A percentile compares a stretch with the other conserved stretches of the same genome.
Conservation (phyloP, 2,888 invertebrate species). For the Drosophila dives region DNA sequence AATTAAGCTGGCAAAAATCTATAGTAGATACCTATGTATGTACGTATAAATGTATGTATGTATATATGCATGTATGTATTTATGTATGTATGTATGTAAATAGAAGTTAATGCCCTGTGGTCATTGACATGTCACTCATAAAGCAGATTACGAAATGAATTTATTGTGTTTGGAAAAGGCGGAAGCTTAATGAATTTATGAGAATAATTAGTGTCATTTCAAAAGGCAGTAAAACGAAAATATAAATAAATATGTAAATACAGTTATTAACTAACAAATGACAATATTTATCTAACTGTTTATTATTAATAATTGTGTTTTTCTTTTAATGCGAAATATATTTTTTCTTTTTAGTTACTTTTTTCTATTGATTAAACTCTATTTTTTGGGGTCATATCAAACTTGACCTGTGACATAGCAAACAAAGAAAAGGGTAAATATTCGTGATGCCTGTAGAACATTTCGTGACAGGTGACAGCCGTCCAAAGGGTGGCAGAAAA, state of each 20-base stretch:
- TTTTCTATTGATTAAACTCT: background rate
- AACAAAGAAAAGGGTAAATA: background rate
- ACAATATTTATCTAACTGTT: background rate
- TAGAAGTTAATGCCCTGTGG: conserved; percentile 1
- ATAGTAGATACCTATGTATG: background rate
- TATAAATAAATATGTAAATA: background rate
- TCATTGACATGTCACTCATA: background rate
- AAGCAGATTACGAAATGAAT: background rate
- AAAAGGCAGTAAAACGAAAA: background rate
- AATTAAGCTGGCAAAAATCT: conserved; percentile 50
- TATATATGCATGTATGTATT: background rate
- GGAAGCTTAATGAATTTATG: background rate
- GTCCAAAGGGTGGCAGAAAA: conserved; percentile 15
- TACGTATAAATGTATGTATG: background rate
- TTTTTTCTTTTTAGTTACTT: background rate
- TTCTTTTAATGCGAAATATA: background rate
- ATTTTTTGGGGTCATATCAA: background rate
- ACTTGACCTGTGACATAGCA: conserved; percentile 7
- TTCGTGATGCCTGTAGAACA: conserved; percentile 5
- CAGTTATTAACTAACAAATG: background rate
- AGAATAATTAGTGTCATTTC: background rate
- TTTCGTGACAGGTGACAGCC: conserved; percentile 57
- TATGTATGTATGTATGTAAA: background rate
- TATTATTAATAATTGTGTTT: background rate
- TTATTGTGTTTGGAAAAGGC: background rate